Base-by-base conservation (phyloP, 1,140 invertebrate species). In the Cotesia glomerata region DNA sequence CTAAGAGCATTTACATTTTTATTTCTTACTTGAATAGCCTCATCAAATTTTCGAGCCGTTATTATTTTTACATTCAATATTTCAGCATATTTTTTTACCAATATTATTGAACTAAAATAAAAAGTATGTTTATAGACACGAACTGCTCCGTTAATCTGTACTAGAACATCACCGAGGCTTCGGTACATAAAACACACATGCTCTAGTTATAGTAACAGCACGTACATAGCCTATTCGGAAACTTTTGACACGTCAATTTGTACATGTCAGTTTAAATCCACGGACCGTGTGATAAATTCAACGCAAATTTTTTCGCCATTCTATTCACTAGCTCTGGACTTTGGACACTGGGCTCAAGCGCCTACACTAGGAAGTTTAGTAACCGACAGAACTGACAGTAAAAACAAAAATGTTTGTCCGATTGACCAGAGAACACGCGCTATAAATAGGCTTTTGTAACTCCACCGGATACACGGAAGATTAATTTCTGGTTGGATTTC, bases 231-330 rank as follows among this genome's bases (percentile, higher is more conserved):
- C 54, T 74, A 65, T 75, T 72, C 66, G 72, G 56, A 36, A 69
- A 45, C 69, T 74, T 73, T 77, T 75, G 80, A 82, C 77, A 79
- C 79, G 77, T 73, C 78, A 78, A 81, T 82, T 81, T 81, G 78
- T 82, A 74, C 75, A 74, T 78, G 79, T 80, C 75, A 78, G 76
- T 76, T 69, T 68, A 76, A 76, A 79, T 80, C 77, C 71, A 78
- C 76, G 75, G 71, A 74, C 76, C 65, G 49, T 64, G 45, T 70
- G 39, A 45, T 45, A 45, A 9, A 45, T 7, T 45, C 39, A 45
- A 45, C 74, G 52, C 52, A n/a, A 54, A 54, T 14, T 54, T 54
- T 54, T 54, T 16, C 16, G n/a, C n/a, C 13, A n/a, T 2, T 3
- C 16, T 54, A 54, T 54, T 54, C 45, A n/a, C 45, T 1, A 1